Conservation (phyloP, 2,113 vertebrate species). For the Corythaixoides concolor region DNA sequence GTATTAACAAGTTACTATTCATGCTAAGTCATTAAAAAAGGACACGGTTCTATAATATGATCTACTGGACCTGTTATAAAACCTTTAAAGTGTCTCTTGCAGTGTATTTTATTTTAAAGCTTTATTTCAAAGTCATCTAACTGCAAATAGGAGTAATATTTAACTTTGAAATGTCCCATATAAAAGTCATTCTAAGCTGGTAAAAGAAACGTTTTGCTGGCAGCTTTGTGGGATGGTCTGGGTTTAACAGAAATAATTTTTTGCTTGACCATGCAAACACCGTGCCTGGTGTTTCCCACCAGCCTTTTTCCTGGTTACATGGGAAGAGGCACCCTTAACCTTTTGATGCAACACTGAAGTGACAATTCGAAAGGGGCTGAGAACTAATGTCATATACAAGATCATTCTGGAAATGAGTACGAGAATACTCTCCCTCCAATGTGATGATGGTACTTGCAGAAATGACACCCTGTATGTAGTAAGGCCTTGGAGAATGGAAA, state of each 20-base stretch:
- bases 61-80: constrained; percentile 54
- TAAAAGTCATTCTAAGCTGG: constrained; percentile 32
- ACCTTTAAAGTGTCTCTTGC: constrained; percentile 63
- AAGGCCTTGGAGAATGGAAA: constrained; percentile 61
- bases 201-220: constrained; percentile 44
- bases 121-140: constrained; percentile 51
- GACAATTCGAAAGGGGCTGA: constrained; percentile 1
- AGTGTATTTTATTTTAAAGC: constrained; percentile 61
- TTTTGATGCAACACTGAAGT: not conserved
- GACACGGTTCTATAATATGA: constrained; percentile 31
- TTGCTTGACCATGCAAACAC: not conserved
- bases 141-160: constrained; percentile 14
- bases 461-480: constrained; percentile 17
- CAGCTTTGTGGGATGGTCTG: constrained; percentile 21
- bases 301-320: not conserved
- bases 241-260: not conserved
- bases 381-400: not conserved
- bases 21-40: constrained; percentile 45
- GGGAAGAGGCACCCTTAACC: constrained; percentile 10
- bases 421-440: not conserved
- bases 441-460: constrained; percentile 10
- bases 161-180: constrained; percentile 6
- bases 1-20: constrained; percentile 27
- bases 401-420: not conserved
- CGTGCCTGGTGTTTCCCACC: not conserved